phyloP scores from a whole-genome alignment of 2,797 vertebrate species.

The Chelmon rostratus region DNA sequence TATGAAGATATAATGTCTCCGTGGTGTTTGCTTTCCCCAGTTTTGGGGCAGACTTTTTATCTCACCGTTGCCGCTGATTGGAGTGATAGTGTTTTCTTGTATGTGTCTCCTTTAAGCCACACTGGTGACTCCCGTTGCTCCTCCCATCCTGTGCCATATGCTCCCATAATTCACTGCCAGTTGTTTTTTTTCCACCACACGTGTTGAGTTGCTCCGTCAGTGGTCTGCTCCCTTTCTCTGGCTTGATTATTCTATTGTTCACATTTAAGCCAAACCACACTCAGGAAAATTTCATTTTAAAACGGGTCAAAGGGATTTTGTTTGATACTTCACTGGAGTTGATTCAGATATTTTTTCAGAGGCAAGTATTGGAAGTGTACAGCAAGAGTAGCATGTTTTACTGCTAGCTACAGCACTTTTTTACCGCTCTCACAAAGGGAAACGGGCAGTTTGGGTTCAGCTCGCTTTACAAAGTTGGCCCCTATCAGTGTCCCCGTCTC shows the following conservation, averaged over 20 bases:
- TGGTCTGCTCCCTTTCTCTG: constrained; percentile 21
- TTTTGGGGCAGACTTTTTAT: constrained; percentile 9
- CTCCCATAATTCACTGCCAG: constrained; percentile 70
- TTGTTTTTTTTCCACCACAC: constrained; percentile 45
- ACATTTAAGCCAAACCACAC: background rate
- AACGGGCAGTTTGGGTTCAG: constrained; percentile 49
- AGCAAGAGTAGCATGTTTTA: constrained; percentile 7
- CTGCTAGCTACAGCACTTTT: constrained; percentile 47
- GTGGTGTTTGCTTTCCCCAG: background rate
- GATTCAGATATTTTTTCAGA: constrained; percentile 19
- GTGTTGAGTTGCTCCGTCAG: constrained; percentile 56
- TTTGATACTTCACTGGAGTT: constrained; percentile 5
- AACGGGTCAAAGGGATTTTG: background rate
- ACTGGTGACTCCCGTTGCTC: constrained; percentile 51
- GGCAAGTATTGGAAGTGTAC: constrained; percentile 6
- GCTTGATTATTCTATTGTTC: constrained; percentile 27
- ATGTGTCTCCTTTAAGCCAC: constrained; percentile 55
- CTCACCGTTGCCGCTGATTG: background rate
- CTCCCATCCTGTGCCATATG: constrained; percentile 70
- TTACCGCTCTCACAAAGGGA: constrained; percentile 49
- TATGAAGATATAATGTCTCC: constrained; percentile 28
- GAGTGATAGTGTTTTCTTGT: constrained; percentile 33
- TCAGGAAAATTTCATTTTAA: background rate
- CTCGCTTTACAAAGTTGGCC: constrained; percentile 66
- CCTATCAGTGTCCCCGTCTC: constrained; percentile 24